Base-by-base conservation (phyloP, 2,888 invertebrate species). In the Ypsolopha scabrella region DNA sequence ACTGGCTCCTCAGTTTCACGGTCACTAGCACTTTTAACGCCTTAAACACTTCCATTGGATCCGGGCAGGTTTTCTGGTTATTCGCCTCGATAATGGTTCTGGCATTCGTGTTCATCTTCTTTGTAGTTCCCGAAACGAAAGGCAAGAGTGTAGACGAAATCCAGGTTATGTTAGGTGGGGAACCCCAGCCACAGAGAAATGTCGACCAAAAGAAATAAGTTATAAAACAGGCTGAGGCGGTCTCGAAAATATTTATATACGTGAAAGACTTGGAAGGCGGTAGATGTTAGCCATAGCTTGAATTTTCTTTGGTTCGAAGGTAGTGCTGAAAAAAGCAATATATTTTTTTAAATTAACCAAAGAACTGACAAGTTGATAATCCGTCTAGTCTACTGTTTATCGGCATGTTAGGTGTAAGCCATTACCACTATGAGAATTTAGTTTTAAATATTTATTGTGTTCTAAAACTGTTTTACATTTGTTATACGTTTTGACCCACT, bases 1-100 rank as follows among this genome's bases (percentile, higher is more conserved):
- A 95, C 70, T 95, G 95, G 95, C 72, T 93, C 11, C 82, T 94
- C 60, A 93, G 93, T 44, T 95, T 95, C 70, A 65, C 94, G 0
- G 92, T 95, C 0, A 95, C 95, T 0, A 92, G 92, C 63, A 91
- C 91, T 34, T 94, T 92, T 60, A 73, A 78, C 39, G 85, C 90
- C 34, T 61, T 94, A 50, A 89, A 88, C 45, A 51, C 55, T 0
- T 67, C 81, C 0, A 80, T 93, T 33, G 91, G 91, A 0, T 67
- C 77, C 1, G 90, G 91, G 39, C 87, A 87, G 55, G 91, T 93
- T 35, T 94, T 94, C 72, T 94, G 93, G 90, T 70, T 94, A 41
- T 95, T 94, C 64, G 88, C 92, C 1, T 89, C 76, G 0, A 81
- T 93, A 36, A 92, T 93, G 63, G 63, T 89, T 0, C 4, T 91